These are phyloP conservation scores for Botia almorhae DNA, from an alignment of 2,797 vertebrate species.

Conservation along the genomic window DNA sequence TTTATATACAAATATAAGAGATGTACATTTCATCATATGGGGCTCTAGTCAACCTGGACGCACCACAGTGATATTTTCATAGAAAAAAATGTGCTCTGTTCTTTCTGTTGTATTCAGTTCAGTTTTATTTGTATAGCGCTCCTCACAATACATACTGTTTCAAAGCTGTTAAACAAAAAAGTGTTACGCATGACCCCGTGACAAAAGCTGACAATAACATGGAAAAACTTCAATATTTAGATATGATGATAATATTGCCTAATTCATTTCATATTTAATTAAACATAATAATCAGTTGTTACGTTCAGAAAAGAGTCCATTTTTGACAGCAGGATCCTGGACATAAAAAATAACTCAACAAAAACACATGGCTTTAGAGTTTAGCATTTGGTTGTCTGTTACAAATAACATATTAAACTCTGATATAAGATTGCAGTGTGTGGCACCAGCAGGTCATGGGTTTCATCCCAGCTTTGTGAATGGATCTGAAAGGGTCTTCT, in stretches of 20 bases:
- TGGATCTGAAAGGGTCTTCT: too few relatives aligned
- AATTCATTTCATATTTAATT: not conserved
- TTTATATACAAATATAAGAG: conserved; percentile 1
- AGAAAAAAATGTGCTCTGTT: not conserved
- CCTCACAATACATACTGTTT: not conserved
- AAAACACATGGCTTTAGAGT: too few relatives aligned
- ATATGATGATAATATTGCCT: not conserved
- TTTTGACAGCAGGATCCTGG: too few relatives aligned
- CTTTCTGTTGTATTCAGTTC: not conserved
- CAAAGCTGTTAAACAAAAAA: not conserved
- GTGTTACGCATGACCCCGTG: not conserved
- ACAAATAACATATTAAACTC: conserved; percentile 1
- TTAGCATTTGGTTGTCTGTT: too few relatives aligned
- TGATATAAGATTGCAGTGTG: too few relatives aligned
- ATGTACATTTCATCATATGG: not conserved
- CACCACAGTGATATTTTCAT: not conserved
- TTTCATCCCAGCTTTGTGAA: not conserved
- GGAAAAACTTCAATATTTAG: not conserved
- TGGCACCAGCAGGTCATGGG: not conserved
- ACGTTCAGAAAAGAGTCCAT: too few relatives aligned
- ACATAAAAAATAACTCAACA: too few relatives aligned
- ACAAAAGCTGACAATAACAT: not conserved
- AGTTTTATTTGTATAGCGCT: not conserved
- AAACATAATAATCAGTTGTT: not conserved
- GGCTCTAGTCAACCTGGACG: not conserved